phyloP scores from a whole-genome alignment of 2,113 vertebrate genomes.

The Haliaeetus leucogaster region DNA sequence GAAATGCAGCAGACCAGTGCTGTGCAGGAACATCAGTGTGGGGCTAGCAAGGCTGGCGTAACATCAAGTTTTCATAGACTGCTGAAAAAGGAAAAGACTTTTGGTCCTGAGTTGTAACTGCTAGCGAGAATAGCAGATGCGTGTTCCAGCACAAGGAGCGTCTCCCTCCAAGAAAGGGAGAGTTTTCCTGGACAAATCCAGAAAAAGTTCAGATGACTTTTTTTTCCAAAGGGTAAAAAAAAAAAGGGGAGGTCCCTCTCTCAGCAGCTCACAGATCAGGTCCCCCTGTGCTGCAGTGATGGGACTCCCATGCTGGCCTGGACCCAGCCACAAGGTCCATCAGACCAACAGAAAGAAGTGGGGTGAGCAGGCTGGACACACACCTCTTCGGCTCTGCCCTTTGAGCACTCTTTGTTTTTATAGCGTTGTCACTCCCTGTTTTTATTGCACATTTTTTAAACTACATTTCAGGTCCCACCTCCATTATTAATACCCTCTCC shows the following conservation, averaged over 20 bases:
- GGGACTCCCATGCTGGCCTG: background rate
- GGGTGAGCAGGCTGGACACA: background rate
- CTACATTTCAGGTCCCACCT: background rate
- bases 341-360: background rate
- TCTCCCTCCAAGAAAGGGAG: conserved; percentile 37
- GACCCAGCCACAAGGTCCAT: background rate
- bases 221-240: background rate
- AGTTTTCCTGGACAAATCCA: conserved; percentile 40
- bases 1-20: background rate
- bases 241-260: background rate
- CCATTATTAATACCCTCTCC: background rate
- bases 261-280: background rate
- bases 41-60: conserved; percentile 27
- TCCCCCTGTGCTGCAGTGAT: background rate
- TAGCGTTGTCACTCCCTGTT: background rate
- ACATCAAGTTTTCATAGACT: conserved; percentile 62
- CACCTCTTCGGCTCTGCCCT: background rate
- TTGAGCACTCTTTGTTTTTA: background rate
- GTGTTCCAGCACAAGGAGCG: background rate
- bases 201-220: background rate
- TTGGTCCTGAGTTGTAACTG: background rate
- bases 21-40: background rate
- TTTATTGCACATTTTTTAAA: background rate
- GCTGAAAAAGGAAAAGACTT: conserved; percentile 30
- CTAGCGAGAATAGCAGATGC: conserved; percentile 26